A percentile compares a stretch with the other conserved stretches of the same genome.
Evolutionary conservation across 1,140 invertebrate species (phyloP).

Genomic region (Zelostemma sp.): DNA sequence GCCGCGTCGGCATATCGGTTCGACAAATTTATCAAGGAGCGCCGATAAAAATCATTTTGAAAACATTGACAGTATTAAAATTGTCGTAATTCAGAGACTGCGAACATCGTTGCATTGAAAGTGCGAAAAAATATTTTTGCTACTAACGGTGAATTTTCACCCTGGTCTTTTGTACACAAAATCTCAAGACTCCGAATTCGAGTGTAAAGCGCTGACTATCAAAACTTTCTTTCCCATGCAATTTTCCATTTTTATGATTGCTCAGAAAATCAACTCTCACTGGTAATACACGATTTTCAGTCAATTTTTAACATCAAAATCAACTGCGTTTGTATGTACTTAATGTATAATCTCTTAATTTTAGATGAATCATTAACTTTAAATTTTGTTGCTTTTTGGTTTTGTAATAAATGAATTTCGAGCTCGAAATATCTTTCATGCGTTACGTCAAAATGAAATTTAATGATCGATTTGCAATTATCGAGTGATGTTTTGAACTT

Average conservation of each 20-base stretch:
- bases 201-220: not conserved
- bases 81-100: not conserved
- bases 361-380: not conserved
- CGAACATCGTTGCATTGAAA: not conserved
- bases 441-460: not conserved
- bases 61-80: not conserved
- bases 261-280: not conserved
- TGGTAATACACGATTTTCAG: conserved; percentile 1
- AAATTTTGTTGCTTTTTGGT: not conserved
- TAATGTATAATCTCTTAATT: no score
- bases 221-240: not conserved
- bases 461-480: no score
- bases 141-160: not conserved
- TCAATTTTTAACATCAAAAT: not conserved
- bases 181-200: not conserved
- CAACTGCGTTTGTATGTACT: no score
- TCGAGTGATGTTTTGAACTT: not conserved
- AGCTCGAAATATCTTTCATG: not conserved
- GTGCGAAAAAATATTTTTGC: not conserved
- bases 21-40: not conserved
- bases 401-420: not conserved
- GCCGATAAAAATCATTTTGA: not conserved
- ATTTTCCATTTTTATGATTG: not conserved
- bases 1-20: not conserved
- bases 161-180: not conserved